A percentile compares a stretch with the other conserved stretches of the same genome.
Conservation (phyloP, 2,113 vertebrate genomes). For the Python bivittatus region DNA sequence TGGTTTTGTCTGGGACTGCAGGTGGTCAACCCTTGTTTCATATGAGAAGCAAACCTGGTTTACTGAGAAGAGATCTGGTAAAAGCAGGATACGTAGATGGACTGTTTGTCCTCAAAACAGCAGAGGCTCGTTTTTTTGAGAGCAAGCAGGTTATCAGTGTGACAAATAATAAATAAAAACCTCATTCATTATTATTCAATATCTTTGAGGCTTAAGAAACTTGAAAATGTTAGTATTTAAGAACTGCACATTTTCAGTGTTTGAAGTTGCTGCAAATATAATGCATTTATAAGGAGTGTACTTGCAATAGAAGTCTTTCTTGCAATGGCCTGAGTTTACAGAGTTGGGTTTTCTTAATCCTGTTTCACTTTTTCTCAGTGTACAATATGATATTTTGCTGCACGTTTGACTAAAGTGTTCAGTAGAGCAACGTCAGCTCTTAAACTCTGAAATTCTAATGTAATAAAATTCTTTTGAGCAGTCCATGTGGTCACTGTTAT, state of each 20-base stretch:
- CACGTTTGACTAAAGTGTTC: conserved; percentile 11
- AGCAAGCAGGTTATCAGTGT: background rate
- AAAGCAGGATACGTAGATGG: background rate
- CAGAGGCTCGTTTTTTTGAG: background rate
- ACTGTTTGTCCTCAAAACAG: background rate
- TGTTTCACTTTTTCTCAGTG: conserved; percentile 28
- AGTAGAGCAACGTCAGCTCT: conserved; percentile 21
- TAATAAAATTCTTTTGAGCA: conserved; percentile 7
- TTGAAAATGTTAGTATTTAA: conserved; percentile 11
- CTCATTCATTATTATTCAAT: background rate
- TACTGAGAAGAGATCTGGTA: background rate
- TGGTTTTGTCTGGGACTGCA: background rate
- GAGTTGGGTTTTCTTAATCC: conserved; percentile 44
- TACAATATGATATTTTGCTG: conserved; percentile 18
- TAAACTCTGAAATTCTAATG: conserved; percentile 4
- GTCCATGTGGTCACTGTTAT: background rate
- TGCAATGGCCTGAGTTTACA: conserved; percentile 15
- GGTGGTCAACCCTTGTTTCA: background rate
- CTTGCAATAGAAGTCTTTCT: conserved; percentile 2
- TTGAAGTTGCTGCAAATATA: conserved; percentile 29
- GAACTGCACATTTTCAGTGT: conserved; percentile 16
- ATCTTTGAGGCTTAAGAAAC: background rate
- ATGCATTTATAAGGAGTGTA: conserved; percentile 3
- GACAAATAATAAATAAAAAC: background rate
- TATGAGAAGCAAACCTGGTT: background rate